Conservation (phyloP, 1,140 invertebrate species). For the Paraescarpia echinospica region DNA sequence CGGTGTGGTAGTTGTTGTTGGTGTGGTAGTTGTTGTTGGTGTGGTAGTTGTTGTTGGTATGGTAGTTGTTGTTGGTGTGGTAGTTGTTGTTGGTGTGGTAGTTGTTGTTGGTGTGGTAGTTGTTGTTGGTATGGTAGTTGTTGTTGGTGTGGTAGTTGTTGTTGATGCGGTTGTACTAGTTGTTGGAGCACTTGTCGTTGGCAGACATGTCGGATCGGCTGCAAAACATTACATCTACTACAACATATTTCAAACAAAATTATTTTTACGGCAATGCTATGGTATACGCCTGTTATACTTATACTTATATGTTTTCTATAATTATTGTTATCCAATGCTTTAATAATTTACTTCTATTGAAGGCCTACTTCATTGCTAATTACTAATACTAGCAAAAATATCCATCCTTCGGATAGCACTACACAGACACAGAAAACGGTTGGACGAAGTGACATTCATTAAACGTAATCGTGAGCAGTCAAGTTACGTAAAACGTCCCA, state of each 20-base stretch:
- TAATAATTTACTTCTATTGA: neutral
- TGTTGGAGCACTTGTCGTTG: no score
- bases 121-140: neutral
- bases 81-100: neutral
- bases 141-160: neutral
- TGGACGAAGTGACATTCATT: no score
- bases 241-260: neutral
- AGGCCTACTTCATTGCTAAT: no score
- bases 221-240: neutral
- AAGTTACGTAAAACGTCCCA: no score
- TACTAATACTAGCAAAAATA: no score
- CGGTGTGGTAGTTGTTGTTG: neutral
- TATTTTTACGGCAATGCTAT: neutral
- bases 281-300: neutral
- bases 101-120: neutral
- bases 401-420: no score
- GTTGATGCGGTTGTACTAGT: neutral
- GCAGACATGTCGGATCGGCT: neutral
- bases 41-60: neutral
- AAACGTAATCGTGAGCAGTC: no score
- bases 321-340: neutral
- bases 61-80: neutral
- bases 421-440: no score
- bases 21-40: neutral
- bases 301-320: neutral